Evolutionary conservation across 2,888 invertebrate genomes (phyloP), one percentile per base, ranked within the genome.

Genomic region (Philopedon plagiatum): DNA sequence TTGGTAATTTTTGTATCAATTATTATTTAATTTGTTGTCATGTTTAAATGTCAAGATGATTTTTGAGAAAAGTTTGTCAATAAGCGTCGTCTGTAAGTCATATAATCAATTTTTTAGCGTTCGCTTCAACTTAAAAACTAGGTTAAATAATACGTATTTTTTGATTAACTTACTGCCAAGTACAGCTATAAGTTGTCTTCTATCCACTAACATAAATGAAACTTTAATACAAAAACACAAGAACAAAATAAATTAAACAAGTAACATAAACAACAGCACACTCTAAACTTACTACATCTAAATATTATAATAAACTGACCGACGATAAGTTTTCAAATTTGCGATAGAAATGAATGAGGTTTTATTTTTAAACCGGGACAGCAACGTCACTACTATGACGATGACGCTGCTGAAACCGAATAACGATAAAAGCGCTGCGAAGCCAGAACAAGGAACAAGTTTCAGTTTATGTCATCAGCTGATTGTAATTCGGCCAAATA

Each of bases 161-260:
- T n/a, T n/a, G 11, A 21, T 21, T n/a, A 11, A 66, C 71, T 71
- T 71, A 71, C 71, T 61, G 15, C 54, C 34, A 54, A 71, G 66
- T 41, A 71, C 71, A 13, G 71, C 32, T 29, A 41, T 8, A 19
- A 71, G 21, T 58, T 71, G 71, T 21, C 61, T 26, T 41, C 15
- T 23, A 51, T 71, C 71, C 61, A 71, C 61, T 65, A 44, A 39
- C 71, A 70, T 70, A 63, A 63, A 70, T 70, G 26, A 54, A 63
- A 68, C 41, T 23, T 39, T 21, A 57, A 63, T 32, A 37, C 21
- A 26, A n/a, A 68, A 68, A 60, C 39, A 60, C 29, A 58, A 49
- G 2, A 68, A 51, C 8, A 46, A 60, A 61, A 32, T 5, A 39
- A 41, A 32, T 32, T 26, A 34, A n/a, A 54, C 18, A 54, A 54